Evolutionary conservation across 2,113 vertebrate species (phyloP).

Genomic region (Madoqua kirkii): DNA sequence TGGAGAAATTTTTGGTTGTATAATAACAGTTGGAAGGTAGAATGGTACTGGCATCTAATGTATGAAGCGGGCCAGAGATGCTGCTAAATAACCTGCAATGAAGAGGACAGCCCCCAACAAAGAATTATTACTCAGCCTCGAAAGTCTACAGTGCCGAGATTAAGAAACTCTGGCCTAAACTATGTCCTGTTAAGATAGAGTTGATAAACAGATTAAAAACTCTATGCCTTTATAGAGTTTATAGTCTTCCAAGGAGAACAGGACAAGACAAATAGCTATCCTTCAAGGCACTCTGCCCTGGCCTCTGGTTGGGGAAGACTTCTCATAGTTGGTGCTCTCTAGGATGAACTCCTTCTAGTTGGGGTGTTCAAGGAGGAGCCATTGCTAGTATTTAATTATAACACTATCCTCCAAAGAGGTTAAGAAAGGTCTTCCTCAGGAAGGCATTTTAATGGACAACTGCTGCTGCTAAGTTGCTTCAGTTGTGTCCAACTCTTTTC

Average conservation of each 20-base stretch:
- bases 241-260: background rate
- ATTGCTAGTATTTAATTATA: background rate
- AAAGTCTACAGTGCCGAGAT: background rate
- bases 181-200: background rate
- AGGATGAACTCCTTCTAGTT: background rate
- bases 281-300: background rate
- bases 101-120: background rate
- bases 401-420: background rate
- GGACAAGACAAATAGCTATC: background rate
- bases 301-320: background rate
- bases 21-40: background rate
- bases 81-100: background rate
- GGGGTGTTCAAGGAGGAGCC: background rate
- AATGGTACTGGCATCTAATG: too few relatives aligned
- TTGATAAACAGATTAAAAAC: background rate
- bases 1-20: background rate
- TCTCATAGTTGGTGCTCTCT: background rate
- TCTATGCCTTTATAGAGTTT: background rate
- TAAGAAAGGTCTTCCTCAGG: background rate
- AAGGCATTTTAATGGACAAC: background rate
- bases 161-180: background rate
- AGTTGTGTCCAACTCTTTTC: background rate
- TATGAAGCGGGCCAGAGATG: background rate
- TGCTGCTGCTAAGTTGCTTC: background rate
- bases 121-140: background rate